A percentile compares a stretch with the other conserved stretches of the same genome.
These are phyloP conservation scores for Sciurus carolinensis DNA, from an alignment of 2,797 vertebrate species.

Conservation along the genomic window DNA sequence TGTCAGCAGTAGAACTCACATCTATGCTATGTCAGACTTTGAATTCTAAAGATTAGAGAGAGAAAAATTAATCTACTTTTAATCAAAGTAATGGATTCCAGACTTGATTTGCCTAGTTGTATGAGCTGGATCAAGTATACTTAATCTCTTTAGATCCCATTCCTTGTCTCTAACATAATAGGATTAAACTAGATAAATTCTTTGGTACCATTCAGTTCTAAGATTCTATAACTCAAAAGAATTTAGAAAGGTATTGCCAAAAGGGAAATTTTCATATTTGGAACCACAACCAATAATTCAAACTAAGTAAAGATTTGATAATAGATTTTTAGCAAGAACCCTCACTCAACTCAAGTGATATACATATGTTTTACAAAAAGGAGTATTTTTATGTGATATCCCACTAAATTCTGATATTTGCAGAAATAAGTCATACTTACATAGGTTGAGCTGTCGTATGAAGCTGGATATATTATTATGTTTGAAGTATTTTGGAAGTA, in stretches of 20 bases:
- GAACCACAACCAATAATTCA: neutral
- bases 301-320: neutral
- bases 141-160: neutral
- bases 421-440: conserved; percentile 84
- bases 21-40: neutral
- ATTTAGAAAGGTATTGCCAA: neutral
- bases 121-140: neutral
- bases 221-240: neutral
- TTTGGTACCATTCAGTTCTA: neutral
- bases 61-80: conserved; percentile 15
- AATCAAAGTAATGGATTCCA: neutral
- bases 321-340: neutral
- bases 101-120: neutral
- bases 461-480: conserved; percentile 90
- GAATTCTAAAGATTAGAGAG: neutral
- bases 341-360: neutral
- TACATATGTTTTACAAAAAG: neutral
- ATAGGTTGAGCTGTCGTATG: conserved; percentile 90
- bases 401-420: neutral
- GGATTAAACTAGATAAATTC: neutral
- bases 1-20: neutral
- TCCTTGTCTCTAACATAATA: neutral
- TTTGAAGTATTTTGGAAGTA: conserved; percentile 91
- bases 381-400: neutral
- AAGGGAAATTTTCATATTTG: neutral